These are phyloP conservation scores for Pollicipes pollicipes DNA, from an alignment of 1,140 invertebrate genomes.

Conservation along the genomic window DNA sequence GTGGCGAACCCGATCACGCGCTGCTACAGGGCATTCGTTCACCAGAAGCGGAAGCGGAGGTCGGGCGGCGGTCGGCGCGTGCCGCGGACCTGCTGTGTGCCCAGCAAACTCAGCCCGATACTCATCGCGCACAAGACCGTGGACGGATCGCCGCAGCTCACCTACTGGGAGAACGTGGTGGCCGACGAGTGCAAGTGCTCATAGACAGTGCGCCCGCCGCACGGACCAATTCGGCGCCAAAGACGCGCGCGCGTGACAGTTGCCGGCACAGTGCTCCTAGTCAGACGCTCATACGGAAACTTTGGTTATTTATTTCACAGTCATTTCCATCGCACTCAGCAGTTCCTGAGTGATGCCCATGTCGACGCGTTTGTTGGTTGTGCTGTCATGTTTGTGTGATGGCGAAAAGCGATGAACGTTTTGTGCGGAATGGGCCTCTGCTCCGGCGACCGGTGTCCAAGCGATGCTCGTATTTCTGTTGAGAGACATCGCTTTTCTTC, in stretches of 20 bases:
- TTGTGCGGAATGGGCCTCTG: not conserved
- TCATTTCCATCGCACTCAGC: not conserved
- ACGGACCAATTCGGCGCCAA: not conserved
- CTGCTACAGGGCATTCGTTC: slow-evolving; percentile 47
- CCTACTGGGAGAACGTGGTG: slow-evolving; percentile 49
- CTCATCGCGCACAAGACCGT: slow-evolving; percentile 48
- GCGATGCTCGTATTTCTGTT: not conserved
- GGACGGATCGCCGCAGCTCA: slow-evolving; percentile 43
- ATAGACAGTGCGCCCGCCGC: slow-evolving; percentile 23
- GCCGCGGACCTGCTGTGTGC: slow-evolving; percentile 41
- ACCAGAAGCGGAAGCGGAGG: slow-evolving; percentile 25
- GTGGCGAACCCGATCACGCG: slow-evolving; percentile 51
- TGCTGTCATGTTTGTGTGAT: too few species aligned
- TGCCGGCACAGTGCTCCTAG: not conserved
- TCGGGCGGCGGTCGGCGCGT: slow-evolving; percentile 19
- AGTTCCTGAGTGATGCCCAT: not conserved
- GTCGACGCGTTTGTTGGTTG: not conserved
- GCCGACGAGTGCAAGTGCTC: slow-evolving; percentile 55
- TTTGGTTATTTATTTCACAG: slow-evolving; percentile 10
- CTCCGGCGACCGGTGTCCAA: not conserved
- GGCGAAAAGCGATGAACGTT: too few species aligned
- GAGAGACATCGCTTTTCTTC: too few species aligned
- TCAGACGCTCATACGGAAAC: slow-evolving; percentile 1
- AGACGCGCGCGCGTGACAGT: not conserved
- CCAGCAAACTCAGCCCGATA: slow-evolving; percentile 43